A percentile compares a stretch with the other conserved stretches of the same genome.
These are phyloP conservation scores for Neuroterus valhalla DNA, from an alignment of 1,140 invertebrate species.

Conservation along the genomic window DNA sequence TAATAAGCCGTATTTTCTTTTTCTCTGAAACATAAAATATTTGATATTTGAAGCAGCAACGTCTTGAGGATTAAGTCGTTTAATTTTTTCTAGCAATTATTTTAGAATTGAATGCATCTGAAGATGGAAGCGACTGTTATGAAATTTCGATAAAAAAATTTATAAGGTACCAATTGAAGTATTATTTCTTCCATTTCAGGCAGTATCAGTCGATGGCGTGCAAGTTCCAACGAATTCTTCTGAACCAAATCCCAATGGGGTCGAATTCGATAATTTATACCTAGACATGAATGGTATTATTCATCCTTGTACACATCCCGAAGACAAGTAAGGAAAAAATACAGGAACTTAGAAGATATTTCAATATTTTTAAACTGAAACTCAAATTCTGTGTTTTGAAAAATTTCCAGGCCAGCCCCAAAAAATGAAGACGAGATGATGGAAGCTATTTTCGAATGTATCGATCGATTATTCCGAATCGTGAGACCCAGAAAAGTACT, in stretches of 20 bases:
- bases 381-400: slow-evolving; percentile 31
- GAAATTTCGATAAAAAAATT: slow-evolving; percentile 33
- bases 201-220: slow-evolving; percentile 78
- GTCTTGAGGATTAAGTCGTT: too few relatives aligned
- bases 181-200: slow-evolving; percentile 70
- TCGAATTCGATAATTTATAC: slow-evolving; percentile 99
- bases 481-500: slow-evolving; percentile 95
- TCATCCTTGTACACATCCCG: slow-evolving; percentile 99
- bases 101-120: too few relatives aligned
- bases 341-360: not conserved
- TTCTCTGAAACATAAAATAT: too few relatives aligned
- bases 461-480: slow-evolving; percentile 96
- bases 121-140: not conserved
- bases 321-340: slow-evolving; percentile 84
- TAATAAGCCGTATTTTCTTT: too few relatives aligned
- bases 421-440: slow-evolving; percentile 99
- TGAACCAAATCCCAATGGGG: slow-evolving; percentile 95
- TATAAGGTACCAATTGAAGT: slow-evolving; percentile 38
- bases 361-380: slow-evolving; percentile 4
- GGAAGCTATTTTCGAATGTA: slow-evolving; percentile 99
- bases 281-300: slow-evolving; percentile 99
- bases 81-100: not conserved
- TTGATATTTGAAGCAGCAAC: too few relatives aligned
- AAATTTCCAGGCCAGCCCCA: slow-evolving; percentile 87
- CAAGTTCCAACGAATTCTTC: slow-evolving; percentile 87